phyloP scores from a whole-genome alignment of 2,888 invertebrate genomes.

The Hoplodrina blanda region DNA sequence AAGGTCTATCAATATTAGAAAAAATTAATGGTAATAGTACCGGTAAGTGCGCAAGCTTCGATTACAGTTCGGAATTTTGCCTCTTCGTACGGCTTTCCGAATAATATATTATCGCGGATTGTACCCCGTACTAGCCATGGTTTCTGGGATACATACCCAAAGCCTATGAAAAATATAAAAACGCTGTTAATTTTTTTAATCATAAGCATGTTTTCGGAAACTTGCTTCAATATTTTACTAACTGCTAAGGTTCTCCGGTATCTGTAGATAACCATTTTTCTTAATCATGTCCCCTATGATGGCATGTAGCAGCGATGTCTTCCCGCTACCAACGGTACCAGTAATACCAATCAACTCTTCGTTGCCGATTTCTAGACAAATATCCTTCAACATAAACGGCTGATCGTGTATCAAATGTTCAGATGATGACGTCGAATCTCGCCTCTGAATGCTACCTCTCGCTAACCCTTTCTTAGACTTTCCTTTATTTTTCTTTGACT shows the following conservation, averaged over 20 bases:
- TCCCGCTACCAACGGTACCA: constrained; percentile 97
- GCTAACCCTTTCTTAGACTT: constrained; percentile 85
- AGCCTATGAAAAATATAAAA: constrained; percentile 86
- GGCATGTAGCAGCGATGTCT: constrained; percentile 96
- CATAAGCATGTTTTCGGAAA: too few relatives aligned
- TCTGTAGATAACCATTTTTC: constrained; percentile 92
- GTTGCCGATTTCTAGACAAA: constrained; percentile 85
- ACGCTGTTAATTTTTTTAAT: background rate
- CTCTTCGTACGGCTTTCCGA: constrained; percentile 96
- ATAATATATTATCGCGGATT: constrained; percentile 97
- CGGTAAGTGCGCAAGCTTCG: constrained; percentile 95
- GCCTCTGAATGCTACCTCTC: constrained; percentile 73
- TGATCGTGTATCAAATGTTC: constrained; percentile 70
- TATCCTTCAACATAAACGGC: constrained; percentile 80
- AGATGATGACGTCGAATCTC: constrained; percentile 78
- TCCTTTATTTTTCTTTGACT: constrained; percentile 86
- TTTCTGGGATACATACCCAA: constrained; percentile 96
- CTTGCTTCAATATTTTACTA: constrained; percentile 59
- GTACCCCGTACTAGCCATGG: constrained; percentile 98
- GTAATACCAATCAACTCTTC: constrained; percentile 96
- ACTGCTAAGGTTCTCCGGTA: constrained; percentile 93
- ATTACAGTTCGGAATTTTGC: constrained; percentile 95
- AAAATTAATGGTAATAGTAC: constrained; percentile 73
- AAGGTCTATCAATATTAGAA: too few relatives aligned
- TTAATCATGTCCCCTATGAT: constrained; percentile 96